Evolutionary conservation across 2,888 invertebrate genomes (phyloP), one percentile per base, ranked within the genome.

Genomic region (Halictus ligatus): DNA sequence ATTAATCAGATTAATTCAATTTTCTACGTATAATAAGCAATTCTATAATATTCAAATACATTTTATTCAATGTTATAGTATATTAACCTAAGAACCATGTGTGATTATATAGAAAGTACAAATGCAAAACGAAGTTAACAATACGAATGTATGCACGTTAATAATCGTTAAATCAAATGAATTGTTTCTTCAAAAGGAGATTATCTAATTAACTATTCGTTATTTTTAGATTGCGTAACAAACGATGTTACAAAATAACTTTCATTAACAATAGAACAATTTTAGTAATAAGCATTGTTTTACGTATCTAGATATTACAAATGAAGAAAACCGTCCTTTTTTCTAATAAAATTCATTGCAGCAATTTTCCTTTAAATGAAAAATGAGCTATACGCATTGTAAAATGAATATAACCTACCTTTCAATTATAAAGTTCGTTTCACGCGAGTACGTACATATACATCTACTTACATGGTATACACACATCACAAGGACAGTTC

Each of bases 401-500:
- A 83, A 75, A 69, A 83, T 83, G 75, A 77, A 84, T 82, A 88
- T 88, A 88, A 89, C 89, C 84, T 89, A 89, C 80, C 80, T 84
- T 73, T 87, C 69, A 81, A 77, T 79, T 81, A 87, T 77, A 80
- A 76, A 77, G 79, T 80, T 87, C 73, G 81, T 80, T 78, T 73
- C 78, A 76, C 86, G 81, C 67, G 21, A 67, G 43, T 72, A 85
- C 67, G 58, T 60, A 85, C 73, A 58, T 60, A 86, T 35, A 82
- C n/a, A 15, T 40, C 60, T 64, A 35, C 35, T 35, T 35, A 25
- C 48, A 58, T 69, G 29, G 69, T 80, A 71, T 82, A 64, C 67
- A 73, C 25, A 76, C 58, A 46, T 48, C 40, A 73, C 71, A 21
- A 78, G 50, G 21, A 58, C 69, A 58, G 21, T n/a, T 43, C 48